Base-by-base conservation (phyloP, 2,888 invertebrate species). In the Silvanus unidentatus region DNA sequence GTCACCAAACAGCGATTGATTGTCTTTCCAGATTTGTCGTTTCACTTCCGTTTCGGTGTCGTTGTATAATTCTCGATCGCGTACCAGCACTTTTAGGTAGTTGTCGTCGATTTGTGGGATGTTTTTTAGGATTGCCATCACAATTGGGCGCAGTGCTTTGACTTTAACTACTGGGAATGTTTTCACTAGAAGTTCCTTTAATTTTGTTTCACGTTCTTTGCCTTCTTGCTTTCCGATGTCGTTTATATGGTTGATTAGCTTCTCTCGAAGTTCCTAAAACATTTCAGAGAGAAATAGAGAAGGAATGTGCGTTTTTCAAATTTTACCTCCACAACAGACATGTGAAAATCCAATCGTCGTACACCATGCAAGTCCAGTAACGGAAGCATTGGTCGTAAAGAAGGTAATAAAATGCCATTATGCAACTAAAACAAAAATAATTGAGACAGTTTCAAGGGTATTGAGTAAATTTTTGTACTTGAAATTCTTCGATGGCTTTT, bases 401-500 rank as follows among this genome's bases (percentile, higher is more conserved):
- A 96, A 1, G 96, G 95, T 38, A 97, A 73, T 44, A 93, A 73
- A 59, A 96, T 91, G 30, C 92, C 92, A 77, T 95, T 94, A 71
- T 92, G 88, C 37, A 91, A 75, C 82, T 90, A 71, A 49, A 51
- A 53, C 38, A 43, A 34, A 9, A 11, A 44, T 42, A 36, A 36
- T n/a, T n/a, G n/a, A n/a, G n/a, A n/a, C n/a, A n/a, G n/a, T n/a
- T n/a, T n/a, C n/a, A n/a, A n/a, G 28, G 16, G 9, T 11, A 10
- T 13, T 36, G 14, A n/a, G n/a, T 22, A 48, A 12, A 1, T 12
- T 41, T 32, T n/a, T 39, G 14, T 68, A 83, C 84, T 76, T 97
- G 95, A 76, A 98, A 98, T 71, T 96, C 95, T 77, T 96, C 95
- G 52, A 98, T 98, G n/a, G 97, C 96, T 74, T 93, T 93, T 30